Evolutionary conservation across 2,113 vertebrate species (phyloP), one percentile per base, ranked within the genome.

Genomic region (Zosterops lateralis): DNA sequence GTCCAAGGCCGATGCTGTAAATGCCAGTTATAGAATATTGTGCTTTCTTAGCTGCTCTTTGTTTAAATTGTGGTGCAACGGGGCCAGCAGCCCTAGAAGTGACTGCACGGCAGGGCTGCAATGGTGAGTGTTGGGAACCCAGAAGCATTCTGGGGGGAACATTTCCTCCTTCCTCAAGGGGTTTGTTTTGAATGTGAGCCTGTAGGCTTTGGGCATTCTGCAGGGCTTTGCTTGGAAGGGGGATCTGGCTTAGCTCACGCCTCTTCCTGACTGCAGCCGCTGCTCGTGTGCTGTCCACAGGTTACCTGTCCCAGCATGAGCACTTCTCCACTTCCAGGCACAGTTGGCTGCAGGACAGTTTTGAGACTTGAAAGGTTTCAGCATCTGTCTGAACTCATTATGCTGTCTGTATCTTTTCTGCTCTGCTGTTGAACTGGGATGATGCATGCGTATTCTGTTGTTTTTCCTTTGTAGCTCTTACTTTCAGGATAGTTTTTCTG

Each of bases 1-100:
- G 98, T 99, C 98, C 98, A 99, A 99, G 98, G 98, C 98, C 97
- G 94, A 66, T 95, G 98, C 98, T 97, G 97, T 98, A 98, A 98
- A 97, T 97, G 97, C 97, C 98, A 98, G 98, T 98, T 97, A 97
- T 24, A 92, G 98, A 97, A 97, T 97, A 97, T 97, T 93, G 95
- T 96, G 54, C 95, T 97, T 97, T 97, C 93, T 97, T 97, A 56
- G 82, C 90, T 62, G 88, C 93, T 97, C 92, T 97, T 97, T 97
- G 97, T 97, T 97, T 97, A 94, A 98, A 96, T 96, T 97, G 85
- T 97, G 97, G 94, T 96, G 97, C 96, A 97, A 86, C 42, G 84
- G 64, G 92, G 78, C 94, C 96, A 88, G 94, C 89, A 83, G 94
- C 96, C 95, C 89, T 92, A 92, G 84, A 86, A 93, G 91, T 64